phyloP scores from a whole-genome alignment of 2,888 invertebrate genomes.

The Palloptera scutellata region DNA sequence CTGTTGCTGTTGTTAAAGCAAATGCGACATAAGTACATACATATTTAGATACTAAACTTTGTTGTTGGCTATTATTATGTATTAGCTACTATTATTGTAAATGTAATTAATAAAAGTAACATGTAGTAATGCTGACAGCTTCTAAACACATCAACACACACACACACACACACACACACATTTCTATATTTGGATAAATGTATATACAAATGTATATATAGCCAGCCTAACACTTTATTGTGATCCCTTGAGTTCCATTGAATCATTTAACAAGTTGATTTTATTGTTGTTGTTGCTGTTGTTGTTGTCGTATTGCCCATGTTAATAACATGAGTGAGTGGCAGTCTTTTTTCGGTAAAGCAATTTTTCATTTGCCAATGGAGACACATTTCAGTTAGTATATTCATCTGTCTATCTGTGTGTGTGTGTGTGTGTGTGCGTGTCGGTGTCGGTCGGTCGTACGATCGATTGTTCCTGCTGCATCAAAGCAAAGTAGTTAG shows the following conservation, averaged over 20 bases:
- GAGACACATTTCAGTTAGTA: conserved; percentile 19
- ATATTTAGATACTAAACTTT: neutral
- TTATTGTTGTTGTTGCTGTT: no score
- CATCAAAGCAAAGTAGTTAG: no score
- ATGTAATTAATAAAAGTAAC: conserved; percentile 23
- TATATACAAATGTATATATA: neutral
- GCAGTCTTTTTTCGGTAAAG: conserved; percentile 9
- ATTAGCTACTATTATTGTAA: neutral
- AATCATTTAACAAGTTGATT: conserved; percentile 22
- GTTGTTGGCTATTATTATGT: neutral
- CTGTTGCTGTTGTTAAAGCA: neutral
- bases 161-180: neutral
- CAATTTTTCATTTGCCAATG: conserved; percentile 28
- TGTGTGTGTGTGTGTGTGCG: no score
- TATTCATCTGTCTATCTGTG: no score
- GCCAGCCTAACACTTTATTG: neutral
- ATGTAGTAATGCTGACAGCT: conserved; percentile 25
- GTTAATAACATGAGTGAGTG: conserved; percentile 17
- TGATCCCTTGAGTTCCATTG: conserved; percentile 26
- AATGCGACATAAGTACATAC: neutral
- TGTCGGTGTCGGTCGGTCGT: no score
- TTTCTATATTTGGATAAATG: neutral
- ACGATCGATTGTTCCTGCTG: no score
- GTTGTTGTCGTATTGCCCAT: conserved; percentile 6
- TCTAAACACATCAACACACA: neutral